These are phyloP conservation scores for Pandemis heparana DNA, from an alignment of 2,888 invertebrate genomes.

Conservation along the genomic window DNA sequence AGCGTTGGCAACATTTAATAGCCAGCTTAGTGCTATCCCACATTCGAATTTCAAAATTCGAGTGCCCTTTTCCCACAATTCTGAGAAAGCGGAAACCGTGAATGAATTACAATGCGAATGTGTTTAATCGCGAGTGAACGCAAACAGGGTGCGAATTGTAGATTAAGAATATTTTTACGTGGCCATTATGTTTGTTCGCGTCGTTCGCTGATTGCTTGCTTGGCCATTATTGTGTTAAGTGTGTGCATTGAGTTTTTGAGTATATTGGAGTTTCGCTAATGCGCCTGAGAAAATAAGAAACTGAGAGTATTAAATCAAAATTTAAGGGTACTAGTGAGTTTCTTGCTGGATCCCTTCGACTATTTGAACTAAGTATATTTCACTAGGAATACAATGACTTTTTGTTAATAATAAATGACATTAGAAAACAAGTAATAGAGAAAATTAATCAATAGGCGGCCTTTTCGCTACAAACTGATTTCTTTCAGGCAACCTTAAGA, in stretches of 20 bases:
- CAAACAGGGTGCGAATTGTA: conserved; percentile 70
- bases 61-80: conserved; percentile 80
- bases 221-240: conserved; percentile 44
- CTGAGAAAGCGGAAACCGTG: conserved; percentile 71
- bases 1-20: conserved; percentile 65
- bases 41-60: conserved; percentile 71
- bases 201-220: conserved; percentile 60
- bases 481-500: too few relatives aligned
- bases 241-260: conserved; percentile 34
- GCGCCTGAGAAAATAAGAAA: conserved; percentile 26
- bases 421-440: too few relatives aligned
- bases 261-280: conserved; percentile 33
- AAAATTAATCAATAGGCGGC: too few relatives aligned
- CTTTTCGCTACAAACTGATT: too few relatives aligned
- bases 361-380: too few relatives aligned
- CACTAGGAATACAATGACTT: too few relatives aligned
- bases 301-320: not conserved
- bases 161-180: conserved; percentile 79
- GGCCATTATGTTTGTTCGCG: conserved; percentile 67
- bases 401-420: too few relatives aligned
- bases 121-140: conserved; percentile 72
- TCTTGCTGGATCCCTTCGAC: not conserved
- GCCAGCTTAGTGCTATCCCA: conserved; percentile 61
- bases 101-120: conserved; percentile 57
- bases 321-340: not conserved